Conservation (phyloP, 2,113 vertebrate species). For the Platysternon megacephalum region DNA sequence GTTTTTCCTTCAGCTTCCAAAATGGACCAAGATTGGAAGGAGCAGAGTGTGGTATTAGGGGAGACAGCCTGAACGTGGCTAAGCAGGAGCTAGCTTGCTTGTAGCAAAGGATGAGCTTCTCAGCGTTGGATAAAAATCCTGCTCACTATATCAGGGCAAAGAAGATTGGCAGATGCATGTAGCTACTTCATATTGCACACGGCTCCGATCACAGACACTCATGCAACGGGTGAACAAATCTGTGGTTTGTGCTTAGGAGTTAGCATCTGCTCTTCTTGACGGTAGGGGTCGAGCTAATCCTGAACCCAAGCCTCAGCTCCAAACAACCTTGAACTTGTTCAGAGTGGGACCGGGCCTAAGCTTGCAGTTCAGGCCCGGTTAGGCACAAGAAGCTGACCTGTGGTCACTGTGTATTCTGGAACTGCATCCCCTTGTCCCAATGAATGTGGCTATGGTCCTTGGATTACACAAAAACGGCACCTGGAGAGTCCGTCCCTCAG, state of each 20-base stretch:
- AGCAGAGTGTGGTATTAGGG: neutral
- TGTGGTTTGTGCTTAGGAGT: neutral
- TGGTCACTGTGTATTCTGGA: neutral
- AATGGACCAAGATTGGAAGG: fast-evolving
- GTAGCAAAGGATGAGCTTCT: neutral
- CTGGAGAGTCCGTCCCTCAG: neutral
- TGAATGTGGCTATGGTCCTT: neutral
- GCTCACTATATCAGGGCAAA: constrained; percentile 24
- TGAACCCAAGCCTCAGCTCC: neutral
- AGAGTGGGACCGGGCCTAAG: neutral
- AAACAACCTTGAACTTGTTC: neutral
- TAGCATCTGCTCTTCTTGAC: neutral
- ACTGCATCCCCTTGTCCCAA: neutral
- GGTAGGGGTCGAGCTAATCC: neutral
- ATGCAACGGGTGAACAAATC: neutral
- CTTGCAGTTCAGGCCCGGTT: neutral
- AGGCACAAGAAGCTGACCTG: neutral
- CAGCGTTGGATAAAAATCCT: neutral
- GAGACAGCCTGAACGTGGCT: neutral
- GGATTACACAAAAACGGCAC: neutral
- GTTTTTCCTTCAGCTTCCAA: neutral
- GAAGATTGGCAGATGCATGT: constrained; percentile 28
- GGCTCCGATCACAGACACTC: neutral
- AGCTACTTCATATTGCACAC: neutral
- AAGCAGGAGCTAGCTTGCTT: neutral